Percentiles rank a stretch among this genome's conserved stretches.
Evolutionary conservation across 1,140 invertebrate genomes (phyloP).

Genomic region (Delia radicum): DNA sequence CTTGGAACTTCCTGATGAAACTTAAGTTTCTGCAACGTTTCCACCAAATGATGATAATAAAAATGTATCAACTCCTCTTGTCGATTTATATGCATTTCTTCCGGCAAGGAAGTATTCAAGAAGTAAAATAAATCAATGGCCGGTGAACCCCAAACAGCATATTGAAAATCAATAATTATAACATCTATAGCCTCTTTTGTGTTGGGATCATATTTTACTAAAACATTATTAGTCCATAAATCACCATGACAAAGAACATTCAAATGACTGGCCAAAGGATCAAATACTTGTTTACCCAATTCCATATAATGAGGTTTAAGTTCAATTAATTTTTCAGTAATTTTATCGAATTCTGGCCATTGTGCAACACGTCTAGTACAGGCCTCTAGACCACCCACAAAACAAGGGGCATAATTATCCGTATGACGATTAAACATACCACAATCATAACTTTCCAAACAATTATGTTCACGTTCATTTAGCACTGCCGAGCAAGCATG

Average conservation of each 20-base stretch:
- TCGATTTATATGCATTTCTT: conserved; percentile 38
- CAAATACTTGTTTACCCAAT: conserved; percentile 44
- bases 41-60: conserved; percentile 38
- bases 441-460: conserved; percentile 43
- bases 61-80: conserved; percentile 45
- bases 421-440: conserved; percentile 52
- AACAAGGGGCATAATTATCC: conserved; percentile 41
- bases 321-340: conserved; percentile 40
- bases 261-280: conserved; percentile 56
- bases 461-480: conserved; percentile 41
- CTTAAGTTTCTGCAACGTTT: conserved; percentile 38
- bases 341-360: conserved; percentile 39
- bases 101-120: conserved; percentile 46
- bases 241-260: conserved; percentile 68
- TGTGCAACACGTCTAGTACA: conserved; percentile 34
- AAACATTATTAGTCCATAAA: conserved; percentile 67
- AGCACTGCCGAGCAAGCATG: conserved; percentile 60
- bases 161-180: conserved; percentile 55
- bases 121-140: conserved; percentile 52
- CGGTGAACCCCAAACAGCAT: conserved; percentile 47
- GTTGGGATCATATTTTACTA: conserved; percentile 62
- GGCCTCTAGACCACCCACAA: conserved; percentile 39
- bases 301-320: conserved; percentile 45
- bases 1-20: conserved; percentile 43
- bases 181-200: conserved; percentile 57